Evolutionary conservation across 2,797 vertebrate genomes (phyloP).

Genomic region (Tauraco hartlaubi): DNA sequence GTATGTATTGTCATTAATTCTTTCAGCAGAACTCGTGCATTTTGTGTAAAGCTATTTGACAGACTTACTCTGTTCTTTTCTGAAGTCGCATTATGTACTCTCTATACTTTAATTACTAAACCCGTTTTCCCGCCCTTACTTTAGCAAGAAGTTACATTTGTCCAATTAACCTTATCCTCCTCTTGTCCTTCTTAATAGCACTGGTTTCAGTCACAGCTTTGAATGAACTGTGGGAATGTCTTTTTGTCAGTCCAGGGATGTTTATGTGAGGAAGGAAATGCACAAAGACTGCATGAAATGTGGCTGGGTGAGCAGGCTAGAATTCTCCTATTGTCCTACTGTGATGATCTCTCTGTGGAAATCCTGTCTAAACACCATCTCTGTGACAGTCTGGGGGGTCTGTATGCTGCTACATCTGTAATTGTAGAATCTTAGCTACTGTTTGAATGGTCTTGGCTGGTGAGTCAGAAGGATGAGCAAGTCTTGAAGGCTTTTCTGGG

Average conservation of each 20-base stretch:
- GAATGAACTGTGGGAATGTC: neutral
- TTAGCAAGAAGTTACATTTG: neutral
- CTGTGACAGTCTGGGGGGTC: neutral
- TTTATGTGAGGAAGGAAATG: neutral
- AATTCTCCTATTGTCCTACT: neutral
- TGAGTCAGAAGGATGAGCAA: neutral
- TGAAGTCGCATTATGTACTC: neutral
- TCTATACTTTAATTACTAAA: neutral
- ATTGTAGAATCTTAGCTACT: neutral
- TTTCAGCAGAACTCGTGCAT: neutral
- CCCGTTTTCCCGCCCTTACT: neutral
- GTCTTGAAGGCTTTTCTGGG: neutral
- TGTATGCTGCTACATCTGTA: neutral
- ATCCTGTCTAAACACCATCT: neutral
- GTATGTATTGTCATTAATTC: neutral
- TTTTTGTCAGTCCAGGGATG: neutral
- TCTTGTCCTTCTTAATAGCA: neutral
- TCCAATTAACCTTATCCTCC: conserved; percentile 2
- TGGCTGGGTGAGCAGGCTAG: neutral
- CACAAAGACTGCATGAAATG: neutral
- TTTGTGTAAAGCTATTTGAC: neutral
- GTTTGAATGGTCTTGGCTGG: neutral
- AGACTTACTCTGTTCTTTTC: neutral
- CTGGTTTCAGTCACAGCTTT: neutral
- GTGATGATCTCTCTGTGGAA: neutral